Base-by-base conservation (phyloP, 2,113 vertebrate genomes). In the Eptesicus fuscus region DNA sequence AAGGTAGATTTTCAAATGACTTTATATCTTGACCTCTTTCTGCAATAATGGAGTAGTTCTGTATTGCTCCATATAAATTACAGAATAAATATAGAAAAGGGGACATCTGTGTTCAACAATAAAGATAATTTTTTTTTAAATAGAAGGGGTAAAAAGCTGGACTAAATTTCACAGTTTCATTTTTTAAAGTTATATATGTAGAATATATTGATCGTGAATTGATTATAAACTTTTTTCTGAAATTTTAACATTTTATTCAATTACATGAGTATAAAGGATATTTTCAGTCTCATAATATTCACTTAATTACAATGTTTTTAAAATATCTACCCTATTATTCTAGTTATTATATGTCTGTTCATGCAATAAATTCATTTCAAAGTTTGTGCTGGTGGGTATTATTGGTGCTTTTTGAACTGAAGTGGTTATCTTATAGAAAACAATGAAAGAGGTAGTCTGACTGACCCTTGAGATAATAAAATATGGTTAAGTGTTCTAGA, bases 351-450 rank as follows among this genome's bases (percentile, higher is more conserved):
- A 83, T 97, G 78, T 98, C 95, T 97, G 1, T 95, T 78, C 84
- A 76, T 95, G 96, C 85, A 96, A 97, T 93, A 97, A 96, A 97
- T 98, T 97, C 96, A 96, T 96, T 96, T 94, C 82, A 95, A 98
- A 96, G 96, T 97, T 97, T 44, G 2, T 97, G 97, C 97, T 97
- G 93, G 14, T 88, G 95, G 97, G 97, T 98, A 97, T 92, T 97
- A 95, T 97, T 98, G 98, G 97, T 99, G 98, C 98, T 98, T 97
- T 98, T 96, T 96, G 95, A 98, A 98, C 42, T 47, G 42, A 47
- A 76, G 42, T 32, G 73, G 28, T 47, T 70, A 70, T 79, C 17
- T 59, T n/a, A 59, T 44, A 51, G 16, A 63, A 79, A 71, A 49
- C 51, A 70, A 73, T 2, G 13, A 42, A 22, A 28, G 9, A 40